Evolutionary conservation across 2,888 invertebrate species (phyloP).

Genomic region (Heliconius charithonia): DNA sequence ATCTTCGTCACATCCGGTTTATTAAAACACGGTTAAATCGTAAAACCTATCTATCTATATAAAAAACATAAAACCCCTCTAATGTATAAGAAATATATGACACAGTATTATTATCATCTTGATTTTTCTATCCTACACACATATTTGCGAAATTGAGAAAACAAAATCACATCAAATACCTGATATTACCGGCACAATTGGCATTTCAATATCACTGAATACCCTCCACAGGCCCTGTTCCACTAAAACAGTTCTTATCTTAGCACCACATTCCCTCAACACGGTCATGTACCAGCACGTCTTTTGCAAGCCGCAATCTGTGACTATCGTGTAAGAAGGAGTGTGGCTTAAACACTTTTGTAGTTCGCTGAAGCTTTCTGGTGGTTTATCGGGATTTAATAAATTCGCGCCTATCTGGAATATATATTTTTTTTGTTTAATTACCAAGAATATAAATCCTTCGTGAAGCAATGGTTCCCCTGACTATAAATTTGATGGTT

Average conservation of each 20-base stretch:
- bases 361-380: conserved; percentile 65
- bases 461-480: too few relatives aligned
- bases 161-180: conserved; percentile 53
- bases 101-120: too few relatives aligned
- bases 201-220: conserved; percentile 76
- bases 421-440: background rate
- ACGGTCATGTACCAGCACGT: conserved; percentile 63
- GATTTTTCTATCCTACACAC: too few relatives aligned
- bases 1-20: too few relatives aligned
- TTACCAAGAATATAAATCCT: too few relatives aligned
- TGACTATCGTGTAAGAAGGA: conserved; percentile 61
- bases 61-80: too few relatives aligned
- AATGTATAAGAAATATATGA: too few relatives aligned
- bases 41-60: too few relatives aligned
- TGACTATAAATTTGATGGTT: too few relatives aligned
- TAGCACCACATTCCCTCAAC: conserved; percentile 56
- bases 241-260: conserved; percentile 53
- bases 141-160: too few relatives aligned
- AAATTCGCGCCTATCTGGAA: conserved; percentile 72
- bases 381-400: conserved; percentile 72
- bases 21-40: too few relatives aligned
- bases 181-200: conserved; percentile 71
- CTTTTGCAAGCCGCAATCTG: conserved; percentile 64
- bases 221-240: conserved; percentile 68
- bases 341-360: conserved; percentile 59